Evolutionary conservation across 2,888 invertebrate species (phyloP).

Genomic region (Ichneumoninae sp.): DNA sequence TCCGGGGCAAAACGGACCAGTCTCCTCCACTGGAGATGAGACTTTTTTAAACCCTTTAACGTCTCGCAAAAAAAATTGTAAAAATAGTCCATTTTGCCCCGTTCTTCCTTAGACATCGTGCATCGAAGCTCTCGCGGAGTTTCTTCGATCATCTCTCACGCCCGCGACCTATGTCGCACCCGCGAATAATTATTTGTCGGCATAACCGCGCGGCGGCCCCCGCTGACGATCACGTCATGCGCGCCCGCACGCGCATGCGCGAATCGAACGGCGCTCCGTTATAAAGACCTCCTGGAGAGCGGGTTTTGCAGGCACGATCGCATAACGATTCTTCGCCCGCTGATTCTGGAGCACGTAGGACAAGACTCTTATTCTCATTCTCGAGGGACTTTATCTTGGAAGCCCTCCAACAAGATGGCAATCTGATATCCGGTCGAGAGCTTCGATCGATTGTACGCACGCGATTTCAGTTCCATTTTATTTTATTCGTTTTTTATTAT

Average conservation of each 20-base stretch:
- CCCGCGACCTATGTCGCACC: conserved; percentile 62
- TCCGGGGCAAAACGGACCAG: too few species aligned
- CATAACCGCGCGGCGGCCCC: conserved; percentile 21
- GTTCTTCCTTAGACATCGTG: conserved; percentile 34
- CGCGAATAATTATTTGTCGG: conserved; percentile 50
- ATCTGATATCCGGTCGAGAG: conserved; percentile 12
- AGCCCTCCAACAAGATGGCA: not conserved
- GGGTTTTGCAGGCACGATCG: conserved; percentile 39
- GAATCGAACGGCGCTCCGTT: conserved; percentile 29
- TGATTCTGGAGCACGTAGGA: conserved; percentile 52
- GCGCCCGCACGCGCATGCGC: not conserved
- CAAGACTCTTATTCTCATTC: not conserved
- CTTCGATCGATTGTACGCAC: conserved; percentile 38
- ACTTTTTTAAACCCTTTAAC: too few species aligned
- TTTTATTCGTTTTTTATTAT: not conserved
- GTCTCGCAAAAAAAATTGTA: too few species aligned
- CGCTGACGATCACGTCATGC: conserved; percentile 49
- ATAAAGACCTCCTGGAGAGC: conserved; percentile 25
- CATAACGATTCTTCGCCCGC: conserved; percentile 42
- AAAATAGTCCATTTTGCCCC: too few species aligned
- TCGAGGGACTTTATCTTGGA: not conserved
- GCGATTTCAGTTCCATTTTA: conserved; percentile 25
- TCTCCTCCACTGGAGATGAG: too few species aligned
- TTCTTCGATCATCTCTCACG: conserved; percentile 12
- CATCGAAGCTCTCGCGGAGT: conserved; percentile 45